phyloP scores from a whole-genome alignment of 2,797 vertebrate species.

The Discoglossus pictus region DNA sequence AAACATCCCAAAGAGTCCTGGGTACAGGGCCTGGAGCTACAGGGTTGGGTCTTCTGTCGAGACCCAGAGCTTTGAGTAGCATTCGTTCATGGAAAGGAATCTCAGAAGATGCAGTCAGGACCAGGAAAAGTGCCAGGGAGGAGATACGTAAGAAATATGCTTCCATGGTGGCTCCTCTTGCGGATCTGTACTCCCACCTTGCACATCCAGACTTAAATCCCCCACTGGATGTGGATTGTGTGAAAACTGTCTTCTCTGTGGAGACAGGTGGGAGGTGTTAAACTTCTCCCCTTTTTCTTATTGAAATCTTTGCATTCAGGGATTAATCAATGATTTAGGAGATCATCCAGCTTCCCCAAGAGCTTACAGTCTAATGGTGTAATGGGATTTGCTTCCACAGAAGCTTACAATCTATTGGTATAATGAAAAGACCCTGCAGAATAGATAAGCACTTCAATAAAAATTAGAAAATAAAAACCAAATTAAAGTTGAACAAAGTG shows the following conservation, averaged over 20 bases:
- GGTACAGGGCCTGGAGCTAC: conserved; percentile 30
- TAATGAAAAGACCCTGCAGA: too few relatives aligned
- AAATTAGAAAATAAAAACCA: too few relatives aligned
- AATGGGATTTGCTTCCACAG: too few relatives aligned
- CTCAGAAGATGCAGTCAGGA: conserved; percentile 22
- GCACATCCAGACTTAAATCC: conserved; percentile 10
- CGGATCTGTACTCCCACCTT: background rate
- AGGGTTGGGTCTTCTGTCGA: conserved; percentile 6
- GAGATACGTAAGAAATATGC: background rate
- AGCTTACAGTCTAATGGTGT: too few relatives aligned
- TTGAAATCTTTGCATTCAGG: conserved; percentile 21
- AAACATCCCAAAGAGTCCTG: conserved; percentile 18
- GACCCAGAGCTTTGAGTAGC: conserved; percentile 36
- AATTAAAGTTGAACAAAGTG: too few relatives aligned
- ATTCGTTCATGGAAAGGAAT: conserved; percentile 29
- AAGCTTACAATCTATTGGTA: too few relatives aligned
- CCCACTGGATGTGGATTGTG: conserved; percentile 1
- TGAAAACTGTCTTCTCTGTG: conserved; percentile 31
- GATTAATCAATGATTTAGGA: too few relatives aligned
- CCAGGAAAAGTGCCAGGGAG: background rate
- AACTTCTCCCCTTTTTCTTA: conserved; percentile 3
- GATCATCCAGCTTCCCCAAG: too few relatives aligned
- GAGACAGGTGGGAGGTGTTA: conserved; percentile 31
- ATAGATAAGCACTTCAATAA: too few relatives aligned
- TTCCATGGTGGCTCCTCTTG: conserved; percentile 13